Conservation (phyloP, 2,888 invertebrate species). For the Brachylomia viminalis region DNA sequence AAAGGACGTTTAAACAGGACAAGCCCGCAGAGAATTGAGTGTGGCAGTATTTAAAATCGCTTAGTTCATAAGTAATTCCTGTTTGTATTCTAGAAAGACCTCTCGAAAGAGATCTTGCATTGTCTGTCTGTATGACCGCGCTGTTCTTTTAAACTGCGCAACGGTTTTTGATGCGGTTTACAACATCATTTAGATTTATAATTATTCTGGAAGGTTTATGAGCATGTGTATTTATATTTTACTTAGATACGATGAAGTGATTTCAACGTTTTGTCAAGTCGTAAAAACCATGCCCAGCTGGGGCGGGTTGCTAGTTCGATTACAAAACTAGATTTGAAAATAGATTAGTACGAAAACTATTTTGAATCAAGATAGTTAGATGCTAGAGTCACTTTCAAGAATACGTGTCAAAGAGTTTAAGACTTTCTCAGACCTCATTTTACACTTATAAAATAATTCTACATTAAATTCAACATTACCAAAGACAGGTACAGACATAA, state of each 20-base stretch:
- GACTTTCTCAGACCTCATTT: neutral
- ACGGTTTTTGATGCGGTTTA: too few species aligned
- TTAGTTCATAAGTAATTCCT: neutral
- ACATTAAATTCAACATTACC: conserved; percentile 37
- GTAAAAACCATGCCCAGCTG: too few species aligned
- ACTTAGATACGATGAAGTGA: too few species aligned
- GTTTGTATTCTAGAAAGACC: neutral
- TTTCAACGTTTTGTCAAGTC: too few species aligned
- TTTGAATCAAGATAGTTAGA: neutral
- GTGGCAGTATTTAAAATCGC: neutral
- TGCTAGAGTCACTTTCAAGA: neutral
- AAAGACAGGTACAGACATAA: conserved; percentile 50
- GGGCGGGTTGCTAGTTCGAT: neutral
- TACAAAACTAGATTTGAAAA: neutral
- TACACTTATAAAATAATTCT: conserved; percentile 29
- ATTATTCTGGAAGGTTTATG: too few species aligned
- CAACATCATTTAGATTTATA: too few species aligned
- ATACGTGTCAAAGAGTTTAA: neutral
- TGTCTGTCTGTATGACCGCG: too few species aligned
- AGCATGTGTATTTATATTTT: too few species aligned
- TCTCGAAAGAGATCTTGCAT: too few species aligned
- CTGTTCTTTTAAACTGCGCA: too few species aligned
- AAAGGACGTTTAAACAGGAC: conserved; percentile 8
- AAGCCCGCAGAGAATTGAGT: neutral
- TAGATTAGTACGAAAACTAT: neutral